Conservation (phyloP, 2,797 vertebrate genomes). For the Tokudaia muenninki region DNA sequence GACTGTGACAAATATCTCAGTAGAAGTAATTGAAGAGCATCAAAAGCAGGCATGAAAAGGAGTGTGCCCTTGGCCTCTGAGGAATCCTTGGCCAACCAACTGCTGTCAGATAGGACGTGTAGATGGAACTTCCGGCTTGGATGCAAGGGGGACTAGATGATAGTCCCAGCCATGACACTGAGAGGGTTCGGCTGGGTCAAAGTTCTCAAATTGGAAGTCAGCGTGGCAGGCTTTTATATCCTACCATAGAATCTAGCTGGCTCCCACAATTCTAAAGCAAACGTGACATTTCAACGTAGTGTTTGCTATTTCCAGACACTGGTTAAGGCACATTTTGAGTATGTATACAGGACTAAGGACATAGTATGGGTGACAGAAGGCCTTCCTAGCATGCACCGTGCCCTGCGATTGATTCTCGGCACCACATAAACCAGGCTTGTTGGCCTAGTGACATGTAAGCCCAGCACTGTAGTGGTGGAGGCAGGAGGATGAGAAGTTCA, state of each 20-base stretch:
- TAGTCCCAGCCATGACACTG: background rate
- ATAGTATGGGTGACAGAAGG: background rate
- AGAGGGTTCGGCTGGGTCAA: background rate
- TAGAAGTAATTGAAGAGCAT: background rate
- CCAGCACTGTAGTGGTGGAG: too few relatives aligned
- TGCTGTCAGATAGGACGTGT: background rate
- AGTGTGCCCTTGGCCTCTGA: background rate
- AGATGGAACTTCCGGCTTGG: background rate
- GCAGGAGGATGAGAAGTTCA: background rate
- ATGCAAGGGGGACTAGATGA: background rate
- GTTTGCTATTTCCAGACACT: background rate
- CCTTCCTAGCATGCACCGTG: background rate
- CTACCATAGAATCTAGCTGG: background rate
- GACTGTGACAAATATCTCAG: background rate
- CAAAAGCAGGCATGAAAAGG: too few relatives aligned
- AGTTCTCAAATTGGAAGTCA: constrained; percentile 1
- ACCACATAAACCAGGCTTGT: background rate
- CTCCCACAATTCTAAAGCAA: constrained; percentile 7
- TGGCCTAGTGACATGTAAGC: background rate
- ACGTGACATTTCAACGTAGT: background rate
- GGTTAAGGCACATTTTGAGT: background rate
- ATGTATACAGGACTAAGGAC: background rate
- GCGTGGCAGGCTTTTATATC: background rate
- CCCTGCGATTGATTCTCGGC: background rate
- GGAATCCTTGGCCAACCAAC: background rate